Conservation (phyloP, 2,888 invertebrate species). For the Vannuccia rotundouncinata region DNA sequence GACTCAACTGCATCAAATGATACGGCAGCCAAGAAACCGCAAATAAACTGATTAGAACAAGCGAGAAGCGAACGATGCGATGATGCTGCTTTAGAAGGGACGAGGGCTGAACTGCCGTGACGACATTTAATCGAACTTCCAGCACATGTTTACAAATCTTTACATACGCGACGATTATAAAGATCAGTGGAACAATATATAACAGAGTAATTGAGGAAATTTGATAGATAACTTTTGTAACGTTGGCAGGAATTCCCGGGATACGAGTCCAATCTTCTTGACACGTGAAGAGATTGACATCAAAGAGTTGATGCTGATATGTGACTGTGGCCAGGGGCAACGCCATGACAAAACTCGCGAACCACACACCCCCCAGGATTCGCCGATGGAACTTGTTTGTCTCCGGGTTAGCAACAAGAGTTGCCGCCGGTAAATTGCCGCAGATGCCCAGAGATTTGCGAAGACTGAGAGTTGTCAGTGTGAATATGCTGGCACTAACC, state of each 20-base stretch:
- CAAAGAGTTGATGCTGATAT: background rate
- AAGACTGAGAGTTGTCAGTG: conserved; percentile 12
- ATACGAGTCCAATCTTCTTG: background rate
- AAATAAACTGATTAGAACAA: background rate
- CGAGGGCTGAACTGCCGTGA: background rate
- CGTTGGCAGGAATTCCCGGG: background rate
- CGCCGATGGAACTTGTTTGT: background rate
- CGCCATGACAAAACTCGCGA: background rate
- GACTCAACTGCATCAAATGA: background rate
- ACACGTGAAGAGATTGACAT: background rate
- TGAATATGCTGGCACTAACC: background rate
- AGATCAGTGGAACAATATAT: conserved; percentile 8
- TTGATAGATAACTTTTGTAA: background rate
- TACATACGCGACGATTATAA: background rate
- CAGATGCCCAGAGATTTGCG: background rate
- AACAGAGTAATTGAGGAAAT: background rate
- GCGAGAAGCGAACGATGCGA: conserved; percentile 5
- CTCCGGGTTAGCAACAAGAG: background rate
- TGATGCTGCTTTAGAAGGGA: conserved; percentile 1
- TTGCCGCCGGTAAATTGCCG: background rate
- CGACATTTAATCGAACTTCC: background rate
- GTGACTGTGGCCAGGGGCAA: background rate
- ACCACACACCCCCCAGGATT: background rate
- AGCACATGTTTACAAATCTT: background rate
- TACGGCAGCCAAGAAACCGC: background rate